A percentile compares a stretch with the other conserved stretches of the same genome.
These are phyloP conservation scores for Paramisgurnus dabryanus DNA, from an alignment of 2,113 vertebrate species.

Conservation along the genomic window DNA sequence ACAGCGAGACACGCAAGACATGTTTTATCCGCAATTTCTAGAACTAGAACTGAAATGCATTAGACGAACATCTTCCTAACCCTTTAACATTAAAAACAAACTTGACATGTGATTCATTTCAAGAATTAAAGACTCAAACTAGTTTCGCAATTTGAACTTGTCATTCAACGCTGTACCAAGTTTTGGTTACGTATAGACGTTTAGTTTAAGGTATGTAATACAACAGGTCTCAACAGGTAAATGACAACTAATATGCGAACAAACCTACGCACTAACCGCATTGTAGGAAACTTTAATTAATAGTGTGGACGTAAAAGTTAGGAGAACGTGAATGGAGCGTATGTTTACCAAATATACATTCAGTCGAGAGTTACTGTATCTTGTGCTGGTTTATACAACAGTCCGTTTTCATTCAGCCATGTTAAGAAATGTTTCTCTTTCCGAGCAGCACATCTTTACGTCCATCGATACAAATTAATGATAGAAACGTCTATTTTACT, in stretches of 20 bases:
- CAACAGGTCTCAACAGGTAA: neutral
- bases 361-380: conserved; percentile 78
- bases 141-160: neutral
- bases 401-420: conserved; percentile 86
- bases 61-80: conserved; percentile 19
- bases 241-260: conserved; percentile 26
- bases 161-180: neutral
- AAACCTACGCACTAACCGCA: conserved; percentile 30
- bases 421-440: conserved; percentile 77
- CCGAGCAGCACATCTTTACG: conserved; percentile 74
- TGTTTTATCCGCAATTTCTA: neutral
- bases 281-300: neutral
- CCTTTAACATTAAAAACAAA: conserved; percentile 18
- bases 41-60: conserved; percentile 28
- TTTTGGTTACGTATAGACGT: neutral
- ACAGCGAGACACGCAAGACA: neutral
- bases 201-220: neutral
- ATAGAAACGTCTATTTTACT: conserved; percentile 73
- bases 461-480: conserved; percentile 74
- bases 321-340: conserved; percentile 67
- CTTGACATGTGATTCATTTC: neutral
- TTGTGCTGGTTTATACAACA: conserved; percentile 86
- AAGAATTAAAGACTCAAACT: neutral
- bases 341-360: conserved; percentile 80
- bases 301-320: neutral